Base-by-base conservation (phyloP, 2,888 invertebrate species). In the Rotaria socialis region DNA sequence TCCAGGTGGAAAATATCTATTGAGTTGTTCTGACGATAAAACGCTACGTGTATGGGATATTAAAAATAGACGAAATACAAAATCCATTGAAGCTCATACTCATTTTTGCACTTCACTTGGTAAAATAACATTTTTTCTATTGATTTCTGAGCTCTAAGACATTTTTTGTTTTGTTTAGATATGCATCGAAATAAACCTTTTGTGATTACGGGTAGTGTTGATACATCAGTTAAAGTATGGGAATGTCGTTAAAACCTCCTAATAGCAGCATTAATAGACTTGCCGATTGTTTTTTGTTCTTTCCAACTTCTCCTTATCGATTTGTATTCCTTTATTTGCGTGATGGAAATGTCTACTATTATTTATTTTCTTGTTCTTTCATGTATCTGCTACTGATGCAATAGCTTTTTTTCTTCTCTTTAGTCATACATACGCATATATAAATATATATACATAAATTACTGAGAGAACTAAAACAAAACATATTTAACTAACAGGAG, bases 181-280 rank as follows among this genome's bases (percentile, higher is more conserved):
- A 97, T 99, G 94, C 98, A 99, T 94, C 95, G 94, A 93, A 94
- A 94, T 92, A 94, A 96, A 93, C 99, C 99, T 89, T 99, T 94
- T 93, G 98, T 98, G 91, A 95, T 97, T 93, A 96, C 97, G 89
- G 97, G 98, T 92, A 97, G 97, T 93, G 98, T 98, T 90, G 99
- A 99, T 94, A 96, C 96, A 93, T 95, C 96, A 91, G 95, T 98
- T 91, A 99, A 98, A 94, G 96, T 99, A 90, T 99, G 99, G 99
- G 99, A 99, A 93, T 99, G 99, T 93, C 98, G 99, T 93, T 99
- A 95, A 52, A 50, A 56, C 19, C 6, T 0, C 35, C 16, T 27
- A 14, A 19, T 16, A 67, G 19, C 1, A 67, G 14, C 35, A 67
- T 35, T 41, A 35, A 67, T 2, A 35, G 16, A 67, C 67, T 67